Percentiles rank a stretch among this genome's conserved stretches.
phyloP scores from a whole-genome alignment of 2,888 invertebrate genomes.

The Acrobasis repandana region DNA sequence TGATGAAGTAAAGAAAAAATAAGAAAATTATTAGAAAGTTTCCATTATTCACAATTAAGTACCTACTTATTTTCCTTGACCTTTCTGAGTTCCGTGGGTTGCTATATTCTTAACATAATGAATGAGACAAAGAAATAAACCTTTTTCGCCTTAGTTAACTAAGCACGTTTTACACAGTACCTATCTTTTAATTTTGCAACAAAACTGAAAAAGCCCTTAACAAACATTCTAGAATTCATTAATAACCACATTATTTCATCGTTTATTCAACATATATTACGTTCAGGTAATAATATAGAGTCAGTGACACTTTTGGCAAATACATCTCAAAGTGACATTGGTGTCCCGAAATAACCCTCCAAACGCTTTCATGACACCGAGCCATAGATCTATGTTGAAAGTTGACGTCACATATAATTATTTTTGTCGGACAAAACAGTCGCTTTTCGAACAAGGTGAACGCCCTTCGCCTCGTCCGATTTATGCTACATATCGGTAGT shows the following conservation, averaged over 20 bases:
- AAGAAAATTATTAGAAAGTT: no score
- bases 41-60: no score
- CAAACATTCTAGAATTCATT: not conserved
- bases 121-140: no score
- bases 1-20: no score
- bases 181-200: not conserved
- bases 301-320: conserved; percentile 65
- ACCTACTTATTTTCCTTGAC: no score
- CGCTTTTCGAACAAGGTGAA: conserved; percentile 33
- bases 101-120: no score
- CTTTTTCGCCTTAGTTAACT: not conserved
- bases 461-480: conserved; percentile 26
- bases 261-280: conserved; percentile 8
- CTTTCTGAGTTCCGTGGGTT: no score
- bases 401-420: conserved; percentile 36
- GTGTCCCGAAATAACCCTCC: conserved; percentile 53
- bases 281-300: conserved; percentile 31
- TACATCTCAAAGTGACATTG: conserved; percentile 61
- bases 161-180: not conserved
- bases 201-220: not conserved
- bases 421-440: conserved; percentile 34
- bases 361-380: conserved; percentile 39
- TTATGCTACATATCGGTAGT: not conserved
- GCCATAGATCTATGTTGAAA: conserved; percentile 29
- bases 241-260: conserved; percentile 9